Conservation (phyloP, 1,140 invertebrate species). For the Drosophila elegans region DNA sequence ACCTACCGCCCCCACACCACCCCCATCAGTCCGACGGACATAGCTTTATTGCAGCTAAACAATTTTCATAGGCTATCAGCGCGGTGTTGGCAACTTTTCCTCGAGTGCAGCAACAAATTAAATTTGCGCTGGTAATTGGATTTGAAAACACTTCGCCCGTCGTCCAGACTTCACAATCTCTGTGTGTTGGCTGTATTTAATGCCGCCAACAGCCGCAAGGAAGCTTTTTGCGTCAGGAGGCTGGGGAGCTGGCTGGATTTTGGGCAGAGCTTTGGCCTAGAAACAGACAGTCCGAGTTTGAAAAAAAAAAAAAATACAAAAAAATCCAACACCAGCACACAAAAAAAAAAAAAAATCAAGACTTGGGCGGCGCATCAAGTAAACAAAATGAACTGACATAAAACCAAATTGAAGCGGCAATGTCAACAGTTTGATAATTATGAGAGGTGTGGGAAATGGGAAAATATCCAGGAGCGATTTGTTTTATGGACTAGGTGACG, state of each 20-base stretch:
- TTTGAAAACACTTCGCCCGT: conserved; percentile 79
- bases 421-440: conserved; percentile 73
- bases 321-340: not conserved
- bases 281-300: conserved; percentile 57
- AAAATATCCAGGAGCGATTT: conserved; percentile 22
- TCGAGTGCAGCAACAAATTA: conserved; percentile 83
- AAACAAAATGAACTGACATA: conserved; percentile 73
- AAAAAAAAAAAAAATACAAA: not conserved
- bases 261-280: conserved; percentile 77
- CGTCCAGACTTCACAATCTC: conserved; percentile 42
- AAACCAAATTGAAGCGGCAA: conserved; percentile 69
- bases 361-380: conserved; percentile 59
- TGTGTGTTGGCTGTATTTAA: conserved; percentile 72
- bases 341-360: not conserved
- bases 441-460: conserved; percentile 18
- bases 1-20: not conserved
- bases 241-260: conserved; percentile 54
- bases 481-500: conserved; percentile 48
- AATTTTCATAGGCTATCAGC: conserved; percentile 80
- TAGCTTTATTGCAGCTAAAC: conserved; percentile 79
- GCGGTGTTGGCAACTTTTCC: conserved; percentile 75
- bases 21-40: not conserved
- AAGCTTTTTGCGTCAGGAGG: conserved; percentile 61
- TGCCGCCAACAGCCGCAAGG: conserved; percentile 73
- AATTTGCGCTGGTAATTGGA: conserved; percentile 83